Evolutionary conservation across 2,888 invertebrate genomes (phyloP), one percentile per base, ranked within the genome.

Genomic region (Volucella inanis): DNA sequence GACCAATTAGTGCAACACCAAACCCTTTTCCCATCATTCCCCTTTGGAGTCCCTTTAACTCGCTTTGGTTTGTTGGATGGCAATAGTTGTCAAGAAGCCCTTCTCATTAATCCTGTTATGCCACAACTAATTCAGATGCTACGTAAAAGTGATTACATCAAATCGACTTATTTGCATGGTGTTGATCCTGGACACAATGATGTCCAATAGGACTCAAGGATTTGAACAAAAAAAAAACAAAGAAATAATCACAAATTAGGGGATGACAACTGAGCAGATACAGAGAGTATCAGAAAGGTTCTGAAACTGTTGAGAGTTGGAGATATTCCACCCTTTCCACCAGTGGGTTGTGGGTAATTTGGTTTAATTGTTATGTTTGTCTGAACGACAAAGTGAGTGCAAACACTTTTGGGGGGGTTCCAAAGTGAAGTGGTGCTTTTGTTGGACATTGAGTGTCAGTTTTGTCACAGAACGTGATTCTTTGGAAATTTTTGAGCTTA

Each of bases 51-150:
- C 15, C 14, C 43, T 31, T 52, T 54, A 38, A 39, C 3, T 31
- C 14, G 0, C 38, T 39, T 31, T 31, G 1, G 15, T 10, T 8
- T 54, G 41, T 11, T 43, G 12, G 70, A 62, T 43, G 57, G 38
- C 65, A 12, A 31, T 31, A 49, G 31, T 72, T 83, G 67, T 62
- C 50, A 70, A 47, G 84, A 71, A 79, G 80, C 80, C 80, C 80
- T 80, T 61, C 75, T 71, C 80, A 80, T 84, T 80, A 70, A 71
- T 75, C 67, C 71, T 75, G 75, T 80, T 75, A 68, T 65, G 65
- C 65, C 61, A 75, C 74, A 79, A 75, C 80, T 80, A 80, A 80
- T 84, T 71, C 70, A 61, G 43, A 64, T 64, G 74, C 74, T 68
- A 54, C 52, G 49, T 55, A 75, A 64, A 79, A 79, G 64, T 80